Percentiles rank a stretch among this genome's conserved stretches.
These are phyloP conservation scores for Macroglossus sobrinus DNA, from an alignment of 2,113 vertebrate species.

Conservation along the genomic window DNA sequence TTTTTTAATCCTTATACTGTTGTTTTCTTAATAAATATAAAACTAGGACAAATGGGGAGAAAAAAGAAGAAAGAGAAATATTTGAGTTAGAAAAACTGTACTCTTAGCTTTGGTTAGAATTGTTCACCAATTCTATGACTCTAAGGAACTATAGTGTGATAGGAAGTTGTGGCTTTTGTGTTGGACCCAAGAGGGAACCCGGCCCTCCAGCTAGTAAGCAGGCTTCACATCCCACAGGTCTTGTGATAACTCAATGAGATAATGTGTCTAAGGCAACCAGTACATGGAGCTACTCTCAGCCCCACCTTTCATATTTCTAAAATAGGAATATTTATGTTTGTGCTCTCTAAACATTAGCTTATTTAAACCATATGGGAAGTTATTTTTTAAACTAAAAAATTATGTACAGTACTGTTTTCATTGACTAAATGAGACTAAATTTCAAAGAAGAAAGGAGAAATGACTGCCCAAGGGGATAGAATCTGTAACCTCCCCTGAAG, in stretches of 20 bases:
- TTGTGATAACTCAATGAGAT: neutral
- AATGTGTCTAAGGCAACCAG: neutral
- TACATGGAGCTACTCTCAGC: neutral
- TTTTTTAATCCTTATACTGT: neutral
- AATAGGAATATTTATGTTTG: neutral
- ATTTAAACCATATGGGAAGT: neutral
- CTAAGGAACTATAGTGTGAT: neutral
- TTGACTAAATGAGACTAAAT: neutral
- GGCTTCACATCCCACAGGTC: neutral
- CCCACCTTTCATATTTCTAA: neutral
- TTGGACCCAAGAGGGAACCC: neutral
- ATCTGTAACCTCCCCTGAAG: neutral
- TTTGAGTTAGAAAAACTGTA: neutral
- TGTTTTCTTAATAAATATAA: constrained; percentile 10
- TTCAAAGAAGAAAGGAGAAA: neutral
- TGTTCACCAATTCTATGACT: neutral
- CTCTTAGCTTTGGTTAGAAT: neutral
- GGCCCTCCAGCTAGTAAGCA: neutral
- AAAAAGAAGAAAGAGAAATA: neutral
- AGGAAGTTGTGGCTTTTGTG: neutral
- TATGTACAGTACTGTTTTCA: neutral
- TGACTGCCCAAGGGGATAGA: neutral
- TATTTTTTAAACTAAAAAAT: neutral
- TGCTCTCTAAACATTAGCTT: neutral
- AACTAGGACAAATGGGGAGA: neutral